These are phyloP conservation scores for Xestia xanthographa DNA, from an alignment of 2,888 invertebrate species.

Conservation along the genomic window DNA sequence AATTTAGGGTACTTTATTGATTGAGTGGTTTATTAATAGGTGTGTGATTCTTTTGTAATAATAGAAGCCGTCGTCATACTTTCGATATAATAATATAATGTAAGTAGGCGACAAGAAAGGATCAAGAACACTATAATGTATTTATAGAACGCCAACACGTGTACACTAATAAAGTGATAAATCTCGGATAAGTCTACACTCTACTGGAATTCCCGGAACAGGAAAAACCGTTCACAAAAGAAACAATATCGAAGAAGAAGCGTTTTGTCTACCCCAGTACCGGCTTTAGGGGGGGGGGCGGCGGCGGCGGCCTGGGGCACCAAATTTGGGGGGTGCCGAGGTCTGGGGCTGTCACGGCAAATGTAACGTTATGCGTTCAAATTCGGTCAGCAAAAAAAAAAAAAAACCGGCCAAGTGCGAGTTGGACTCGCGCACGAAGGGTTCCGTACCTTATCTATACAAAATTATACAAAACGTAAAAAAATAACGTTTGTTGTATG, in stretches of 20 bases:
- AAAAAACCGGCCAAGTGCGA: too few species aligned
- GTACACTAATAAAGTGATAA: neutral
- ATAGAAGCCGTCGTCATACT: constrained; percentile 18
- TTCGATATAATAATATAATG: neutral
- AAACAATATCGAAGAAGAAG: neutral
- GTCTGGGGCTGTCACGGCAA: too few species aligned
- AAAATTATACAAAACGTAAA: too few species aligned
- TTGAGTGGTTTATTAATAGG: constrained; percentile 28
- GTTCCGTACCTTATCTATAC: too few species aligned
- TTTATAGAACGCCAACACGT: neutral
- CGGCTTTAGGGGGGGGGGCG: too few species aligned
- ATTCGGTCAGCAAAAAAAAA: too few species aligned
- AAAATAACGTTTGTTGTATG: too few species aligned
- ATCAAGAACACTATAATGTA: neutral
- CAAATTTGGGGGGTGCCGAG: too few species aligned
- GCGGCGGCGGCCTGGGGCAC: too few species aligned
- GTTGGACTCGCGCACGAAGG: too few species aligned
- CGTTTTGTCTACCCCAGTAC: neutral
- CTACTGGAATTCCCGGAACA: neutral
- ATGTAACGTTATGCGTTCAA: too few species aligned
- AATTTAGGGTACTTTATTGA: constrained; percentile 13
- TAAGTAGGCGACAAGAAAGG: constrained; percentile 1
- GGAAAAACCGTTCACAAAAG: neutral
- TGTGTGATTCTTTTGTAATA: constrained; percentile 17
- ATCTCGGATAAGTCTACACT: neutral